Conservation (phyloP, 2,113 vertebrate species). For the Natator depressus region DNA sequence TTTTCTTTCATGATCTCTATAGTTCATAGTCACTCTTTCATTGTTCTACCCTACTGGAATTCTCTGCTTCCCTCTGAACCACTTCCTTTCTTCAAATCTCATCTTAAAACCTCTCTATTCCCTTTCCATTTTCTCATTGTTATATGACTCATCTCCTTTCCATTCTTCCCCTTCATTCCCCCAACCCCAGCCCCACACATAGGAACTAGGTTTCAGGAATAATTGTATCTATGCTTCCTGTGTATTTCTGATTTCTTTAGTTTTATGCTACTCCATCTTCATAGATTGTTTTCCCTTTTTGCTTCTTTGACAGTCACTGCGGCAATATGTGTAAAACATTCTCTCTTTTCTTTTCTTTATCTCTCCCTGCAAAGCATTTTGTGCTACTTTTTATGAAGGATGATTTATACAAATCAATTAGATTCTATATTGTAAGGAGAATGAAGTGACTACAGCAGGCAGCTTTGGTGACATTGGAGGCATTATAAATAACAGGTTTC, state of each 20-base stretch:
- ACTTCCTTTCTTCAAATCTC: slow-evolving; percentile 36
- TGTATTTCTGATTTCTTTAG: slow-evolving; percentile 41
- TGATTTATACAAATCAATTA: slow-evolving; percentile 50
- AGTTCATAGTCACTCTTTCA: background rate
- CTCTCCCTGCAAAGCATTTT: slow-evolving; percentile 54
- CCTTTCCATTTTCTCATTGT: background rate
- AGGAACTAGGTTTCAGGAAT: background rate
- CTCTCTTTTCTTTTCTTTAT: slow-evolving; percentile 45
- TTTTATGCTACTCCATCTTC: background rate
- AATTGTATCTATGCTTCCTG: slow-evolving; percentile 30
- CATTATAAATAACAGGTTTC: background rate
- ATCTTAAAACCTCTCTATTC: slow-evolving; percentile 45
- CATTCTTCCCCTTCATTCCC: slow-evolving; percentile 7
- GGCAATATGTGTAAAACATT: slow-evolving; percentile 7
- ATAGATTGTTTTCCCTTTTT: slow-evolving; percentile 24
- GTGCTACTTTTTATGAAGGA: slow-evolving; percentile 19
- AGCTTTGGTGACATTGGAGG: background rate
- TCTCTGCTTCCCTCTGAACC: slow-evolving; percentile 2
- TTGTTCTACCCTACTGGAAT: background rate
- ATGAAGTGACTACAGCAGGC: slow-evolving; percentile 9
- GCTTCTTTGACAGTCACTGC: background rate
- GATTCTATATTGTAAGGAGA: slow-evolving; percentile 8
- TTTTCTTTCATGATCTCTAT: slow-evolving; percentile 28
- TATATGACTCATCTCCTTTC: slow-evolving; percentile 24
- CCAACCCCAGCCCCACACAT: background rate